phyloP scores from a whole-genome alignment of 2,888 invertebrate species.

The Pseudanteris insignis region DNA sequence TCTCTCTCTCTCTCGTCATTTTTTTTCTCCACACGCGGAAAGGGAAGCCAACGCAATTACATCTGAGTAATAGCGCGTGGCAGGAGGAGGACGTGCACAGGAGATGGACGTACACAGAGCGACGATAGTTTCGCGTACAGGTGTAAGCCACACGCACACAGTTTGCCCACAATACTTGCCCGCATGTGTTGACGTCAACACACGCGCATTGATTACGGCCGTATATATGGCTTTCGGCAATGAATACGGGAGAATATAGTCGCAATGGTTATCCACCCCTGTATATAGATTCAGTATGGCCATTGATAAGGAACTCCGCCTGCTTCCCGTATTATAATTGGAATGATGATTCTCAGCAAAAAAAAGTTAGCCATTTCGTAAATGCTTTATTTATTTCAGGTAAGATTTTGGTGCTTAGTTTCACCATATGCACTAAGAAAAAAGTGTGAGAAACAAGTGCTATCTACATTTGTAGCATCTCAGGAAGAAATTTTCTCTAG shows the following conservation, averaged over 20 bases:
- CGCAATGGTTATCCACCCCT: constrained; percentile 24
- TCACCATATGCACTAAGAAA: too few relatives aligned
- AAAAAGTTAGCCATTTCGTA: too few relatives aligned
- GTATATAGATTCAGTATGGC: constrained; percentile 9
- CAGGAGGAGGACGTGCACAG: constrained; percentile 12
- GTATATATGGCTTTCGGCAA: constrained; percentile 39
- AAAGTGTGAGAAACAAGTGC: too few relatives aligned
- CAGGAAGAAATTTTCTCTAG: too few relatives aligned
- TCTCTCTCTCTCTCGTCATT: neutral
- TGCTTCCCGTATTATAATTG: constrained; percentile 19
- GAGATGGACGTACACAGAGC: constrained; percentile 37
- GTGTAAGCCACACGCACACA: constrained; percentile 36
- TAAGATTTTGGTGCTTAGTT: too few relatives aligned
- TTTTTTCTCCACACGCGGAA: constrained; percentile 11
- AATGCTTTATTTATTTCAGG: too few relatives aligned
- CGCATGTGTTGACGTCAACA: constrained; percentile 21
- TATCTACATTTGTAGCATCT: too few relatives aligned
- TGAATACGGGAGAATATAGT: constrained; percentile 31
- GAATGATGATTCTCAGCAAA: constrained; percentile 3
- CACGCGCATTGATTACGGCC: constrained; percentile 36
- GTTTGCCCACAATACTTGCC: constrained; percentile 29
- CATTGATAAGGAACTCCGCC: constrained; percentile 33
- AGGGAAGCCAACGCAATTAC: constrained; percentile 43
- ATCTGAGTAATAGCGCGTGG: constrained; percentile 41
- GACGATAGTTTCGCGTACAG: constrained; percentile 34